phyloP scores from a whole-genome alignment of 37 sponge, comb jelly and placozoan genomes.

The Aphrocallistes beatrix region DNA sequence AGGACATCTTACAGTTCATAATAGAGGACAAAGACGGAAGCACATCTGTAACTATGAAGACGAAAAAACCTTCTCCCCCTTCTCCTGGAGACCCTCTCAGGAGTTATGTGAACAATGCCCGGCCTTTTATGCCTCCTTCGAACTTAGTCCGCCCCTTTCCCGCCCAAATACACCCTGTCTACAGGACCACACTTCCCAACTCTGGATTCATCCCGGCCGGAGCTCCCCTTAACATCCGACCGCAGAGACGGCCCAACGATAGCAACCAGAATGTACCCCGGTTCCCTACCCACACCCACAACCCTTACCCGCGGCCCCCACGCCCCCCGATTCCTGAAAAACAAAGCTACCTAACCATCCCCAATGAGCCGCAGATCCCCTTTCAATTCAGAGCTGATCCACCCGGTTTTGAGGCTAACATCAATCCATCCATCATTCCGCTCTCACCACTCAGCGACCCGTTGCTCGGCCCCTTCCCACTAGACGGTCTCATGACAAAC shows the following conservation, averaged over 20 bases:
- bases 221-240: not conserved
- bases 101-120: not conserved
- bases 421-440: not conserved
- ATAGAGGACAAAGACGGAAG: not conserved
- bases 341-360: too few relatives aligned
- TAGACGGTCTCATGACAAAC: not conserved
- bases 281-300: not conserved
- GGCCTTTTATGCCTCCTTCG: not conserved
- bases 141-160: not conserved
- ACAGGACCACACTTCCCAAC: not conserved
- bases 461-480: not conserved
- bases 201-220: not conserved
- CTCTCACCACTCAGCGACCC: not conserved
- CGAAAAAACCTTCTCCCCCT: not conserved
- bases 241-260: not conserved
- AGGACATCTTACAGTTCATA: not conserved
- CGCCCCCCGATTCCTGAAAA: not conserved
- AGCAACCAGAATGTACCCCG: not conserved
- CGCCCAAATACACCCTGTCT: not conserved
- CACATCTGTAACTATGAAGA: not conserved
- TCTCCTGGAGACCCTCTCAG: not conserved
- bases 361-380: not conserved
- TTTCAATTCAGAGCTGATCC: not conserved
- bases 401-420: not conserved
- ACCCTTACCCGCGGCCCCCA: too few relatives aligned